phyloP scores from a whole-genome alignment of 2,888 invertebrate species.

The Caradrina kadenii region DNA sequence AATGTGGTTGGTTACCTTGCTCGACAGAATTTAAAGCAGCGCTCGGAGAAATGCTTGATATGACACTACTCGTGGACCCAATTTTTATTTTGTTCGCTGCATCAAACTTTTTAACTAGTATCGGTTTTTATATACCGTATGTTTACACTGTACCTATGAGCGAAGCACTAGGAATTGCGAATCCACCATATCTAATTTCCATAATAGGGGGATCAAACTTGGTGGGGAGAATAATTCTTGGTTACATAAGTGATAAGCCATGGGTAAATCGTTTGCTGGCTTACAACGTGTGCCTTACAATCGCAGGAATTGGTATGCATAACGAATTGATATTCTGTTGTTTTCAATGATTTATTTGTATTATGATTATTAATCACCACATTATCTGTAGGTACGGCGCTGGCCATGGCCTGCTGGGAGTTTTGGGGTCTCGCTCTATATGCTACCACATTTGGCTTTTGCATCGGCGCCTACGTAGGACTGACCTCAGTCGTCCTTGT shows the following conservation, averaged over 20 bases:
- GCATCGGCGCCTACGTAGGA: conserved; percentile 99
- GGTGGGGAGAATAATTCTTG: conserved; percentile 96
- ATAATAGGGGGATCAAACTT: conserved; percentile 97
- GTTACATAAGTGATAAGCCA: conserved; percentile 96
- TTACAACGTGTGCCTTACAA: conserved; percentile 96
- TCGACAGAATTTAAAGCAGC: conserved; percentile 93
- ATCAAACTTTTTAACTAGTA: conserved; percentile 98
- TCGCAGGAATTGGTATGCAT: conserved; percentile 96
- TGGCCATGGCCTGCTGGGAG: conserved; percentile 94
- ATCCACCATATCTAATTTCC: conserved; percentile 93
- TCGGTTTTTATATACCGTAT: conserved; percentile 98
- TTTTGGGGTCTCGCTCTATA: conserved; percentile 94
- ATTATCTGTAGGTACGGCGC: conserved; percentile 92
- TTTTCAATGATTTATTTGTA: neutral
- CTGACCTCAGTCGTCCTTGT: conserved; percentile 98
- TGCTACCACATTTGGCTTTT: conserved; percentile 95
- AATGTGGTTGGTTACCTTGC: conserved; percentile 92
- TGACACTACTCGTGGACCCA: conserved; percentile 95
- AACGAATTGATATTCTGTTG: conserved; percentile 30
- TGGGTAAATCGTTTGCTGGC: conserved; percentile 97
- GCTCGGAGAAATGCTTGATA: conserved; percentile 95
- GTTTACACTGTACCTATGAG: conserved; percentile 95
- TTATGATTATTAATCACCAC: conserved; percentile 6
- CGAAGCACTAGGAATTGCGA: conserved; percentile 90
- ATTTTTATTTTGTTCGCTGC: conserved; percentile 97